A percentile compares a stretch with the other conserved stretches of the same genome.
phyloP scores from a whole-genome alignment of 2,113 vertebrate genomes.

The Nannobrachium achirus region DNA sequence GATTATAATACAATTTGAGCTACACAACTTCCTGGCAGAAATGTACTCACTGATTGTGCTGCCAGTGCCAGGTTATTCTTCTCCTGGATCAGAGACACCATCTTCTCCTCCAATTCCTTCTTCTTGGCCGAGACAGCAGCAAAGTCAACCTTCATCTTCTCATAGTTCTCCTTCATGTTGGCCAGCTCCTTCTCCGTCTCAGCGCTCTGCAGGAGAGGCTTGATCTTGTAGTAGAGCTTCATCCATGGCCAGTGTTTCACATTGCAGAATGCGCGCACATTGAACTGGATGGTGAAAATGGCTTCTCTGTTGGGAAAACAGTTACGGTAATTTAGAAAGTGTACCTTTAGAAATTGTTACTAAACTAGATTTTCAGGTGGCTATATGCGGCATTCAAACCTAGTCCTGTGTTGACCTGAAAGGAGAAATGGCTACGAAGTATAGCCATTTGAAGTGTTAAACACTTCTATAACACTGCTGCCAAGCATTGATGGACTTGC shows the following conservation, averaged over 20 bases:
- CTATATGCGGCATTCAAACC: too few relatives aligned
- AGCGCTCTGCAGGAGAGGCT: slow-evolving; percentile 82
- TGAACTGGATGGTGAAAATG: slow-evolving; percentile 86
- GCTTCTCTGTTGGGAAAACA: slow-evolving; percentile 79
- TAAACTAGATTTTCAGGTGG: too few relatives aligned
- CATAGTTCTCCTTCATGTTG: slow-evolving; percentile 84
- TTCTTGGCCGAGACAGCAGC: slow-evolving; percentile 63
- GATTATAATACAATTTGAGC: too few relatives aligned
- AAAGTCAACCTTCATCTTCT: slow-evolving; percentile 83
- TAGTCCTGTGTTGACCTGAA: too few relatives aligned
- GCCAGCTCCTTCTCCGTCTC: slow-evolving; percentile 87
- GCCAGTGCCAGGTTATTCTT: slow-evolving; percentile 84
- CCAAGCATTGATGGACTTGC: too few relatives aligned
- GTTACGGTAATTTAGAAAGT: too few relatives aligned
- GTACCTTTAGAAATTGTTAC: too few relatives aligned
- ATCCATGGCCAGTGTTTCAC: slow-evolving; percentile 95
- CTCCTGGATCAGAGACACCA: slow-evolving; percentile 76
- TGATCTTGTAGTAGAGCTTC: slow-evolving; percentile 92
- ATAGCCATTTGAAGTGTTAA: too few relatives aligned
- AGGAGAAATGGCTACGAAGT: too few relatives aligned
- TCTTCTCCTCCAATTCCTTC: slow-evolving; percentile 76
- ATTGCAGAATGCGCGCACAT: slow-evolving; percentile 90
- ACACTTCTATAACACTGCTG: too few relatives aligned
- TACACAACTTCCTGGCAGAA: too few relatives aligned
- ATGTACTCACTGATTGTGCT: slow-evolving; percentile 67